phyloP scores from a whole-genome alignment of 1,140 invertebrate species.

The Calliopsis andreniformis region DNA sequence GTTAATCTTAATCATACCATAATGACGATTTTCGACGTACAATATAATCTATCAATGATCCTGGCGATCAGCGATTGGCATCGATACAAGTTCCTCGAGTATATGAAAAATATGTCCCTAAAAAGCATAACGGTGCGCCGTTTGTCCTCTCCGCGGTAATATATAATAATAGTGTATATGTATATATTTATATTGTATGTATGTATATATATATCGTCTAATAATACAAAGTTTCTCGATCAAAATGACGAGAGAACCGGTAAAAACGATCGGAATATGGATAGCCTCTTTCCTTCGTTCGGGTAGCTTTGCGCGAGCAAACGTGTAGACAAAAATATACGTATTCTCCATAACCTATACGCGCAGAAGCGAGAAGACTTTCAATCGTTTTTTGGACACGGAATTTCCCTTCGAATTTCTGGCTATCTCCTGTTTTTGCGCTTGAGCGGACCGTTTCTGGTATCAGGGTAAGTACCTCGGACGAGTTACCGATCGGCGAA shows the following conservation, averaged over 20 bases:
- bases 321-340: conserved; percentile 52
- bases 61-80: conserved; percentile 45
- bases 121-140: conserved; percentile 47
- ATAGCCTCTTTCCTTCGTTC: conserved; percentile 22
- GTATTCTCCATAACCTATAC: conserved; percentile 17
- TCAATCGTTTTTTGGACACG: conserved; percentile 32
- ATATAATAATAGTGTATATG: conserved; percentile 36
- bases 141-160: conserved; percentile 25
- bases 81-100: conserved; percentile 40
- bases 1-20: conserved; percentile 12
- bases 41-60: conserved; percentile 30
- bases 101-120: conserved; percentile 61
- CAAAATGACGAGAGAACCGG: conserved; percentile 27
- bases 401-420: conserved; percentile 18
- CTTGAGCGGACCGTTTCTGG: conserved; percentile 30
- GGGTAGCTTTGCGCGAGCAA: conserved; percentile 15
- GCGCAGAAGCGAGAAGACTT: conserved; percentile 38
- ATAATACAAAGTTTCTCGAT: conserved; percentile 41
- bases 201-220: conserved; percentile 23
- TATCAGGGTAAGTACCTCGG: not conserved
- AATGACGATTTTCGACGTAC: not conserved
- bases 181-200: conserved; percentile 39
- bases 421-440: not conserved
- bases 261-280: conserved; percentile 42
- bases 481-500: not conserved